These are phyloP conservation scores for Tetraodon nigroviridis DNA, from an alignment of 2,113 vertebrate genomes.

Conservation along the genomic window DNA sequence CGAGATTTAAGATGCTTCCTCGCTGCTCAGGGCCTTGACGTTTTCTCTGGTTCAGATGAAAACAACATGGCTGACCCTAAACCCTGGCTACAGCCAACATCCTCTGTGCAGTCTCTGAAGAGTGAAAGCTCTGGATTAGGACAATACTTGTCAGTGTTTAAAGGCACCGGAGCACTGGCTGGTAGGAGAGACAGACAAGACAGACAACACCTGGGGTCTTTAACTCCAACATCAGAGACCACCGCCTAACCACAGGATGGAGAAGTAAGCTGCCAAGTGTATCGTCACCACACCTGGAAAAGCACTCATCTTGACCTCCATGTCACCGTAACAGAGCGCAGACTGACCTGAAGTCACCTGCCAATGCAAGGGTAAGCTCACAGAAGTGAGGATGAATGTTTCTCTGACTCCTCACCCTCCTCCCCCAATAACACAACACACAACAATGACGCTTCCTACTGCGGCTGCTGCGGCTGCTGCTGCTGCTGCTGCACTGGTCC, in stretches of 20 bases:
- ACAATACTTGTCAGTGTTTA: slow-evolving; percentile 74
- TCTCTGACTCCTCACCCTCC: slow-evolving; percentile 69
- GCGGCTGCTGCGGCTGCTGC: slow-evolving; percentile 43
- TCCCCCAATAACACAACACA: slow-evolving; percentile 8
- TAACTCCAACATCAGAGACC: slow-evolving; percentile 53
- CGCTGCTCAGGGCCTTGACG: slow-evolving; percentile 32
- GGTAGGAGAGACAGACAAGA: slow-evolving; percentile 68
- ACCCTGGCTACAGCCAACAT: slow-evolving; percentile 42
- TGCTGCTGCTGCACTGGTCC: slow-evolving; percentile 40
- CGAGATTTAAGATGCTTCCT: slow-evolving; percentile 30
- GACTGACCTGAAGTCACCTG: slow-evolving; percentile 40
- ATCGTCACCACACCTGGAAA: slow-evolving; percentile 35
- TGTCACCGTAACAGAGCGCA: slow-evolving; percentile 49
- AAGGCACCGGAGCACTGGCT: slow-evolving; percentile 73
- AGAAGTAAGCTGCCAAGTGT: slow-evolving; percentile 53
- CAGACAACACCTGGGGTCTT: slow-evolving; percentile 60
- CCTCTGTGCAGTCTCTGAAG: slow-evolving; percentile 50
- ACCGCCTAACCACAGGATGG: slow-evolving; percentile 47
- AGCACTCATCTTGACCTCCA: slow-evolving; percentile 51
- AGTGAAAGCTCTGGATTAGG: slow-evolving; percentile 67
- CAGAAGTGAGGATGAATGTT: slow-evolving; percentile 43
- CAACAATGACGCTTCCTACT: slow-evolving; percentile 18
- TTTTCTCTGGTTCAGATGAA: slow-evolving; percentile 46
- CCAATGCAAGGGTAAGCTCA: slow-evolving; percentile 50
- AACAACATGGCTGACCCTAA: slow-evolving; percentile 39